Evolutionary conservation across 2,113 vertebrate genomes (phyloP).

Genomic region (Oreochromis spilurus): DNA sequence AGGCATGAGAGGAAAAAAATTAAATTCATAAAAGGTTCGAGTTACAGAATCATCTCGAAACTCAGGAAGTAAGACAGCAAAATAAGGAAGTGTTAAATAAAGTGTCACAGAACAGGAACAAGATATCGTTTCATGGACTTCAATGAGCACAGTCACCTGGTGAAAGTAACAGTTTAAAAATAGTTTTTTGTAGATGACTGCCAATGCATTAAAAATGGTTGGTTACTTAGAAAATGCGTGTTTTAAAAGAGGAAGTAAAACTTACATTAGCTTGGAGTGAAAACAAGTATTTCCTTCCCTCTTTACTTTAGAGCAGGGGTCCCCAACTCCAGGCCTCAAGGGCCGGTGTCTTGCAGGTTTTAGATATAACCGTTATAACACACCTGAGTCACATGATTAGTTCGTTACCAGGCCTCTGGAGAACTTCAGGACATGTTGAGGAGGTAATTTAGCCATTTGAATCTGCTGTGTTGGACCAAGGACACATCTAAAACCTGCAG

Average conservation of each 20-base stretch:
- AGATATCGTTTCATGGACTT: neutral
- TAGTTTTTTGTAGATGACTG: neutral
- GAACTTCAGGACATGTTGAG: neutral
- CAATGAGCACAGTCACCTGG: neutral
- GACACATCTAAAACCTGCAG: neutral
- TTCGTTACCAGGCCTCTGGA: neutral
- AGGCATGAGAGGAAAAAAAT: neutral
- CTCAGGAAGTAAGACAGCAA: neutral
- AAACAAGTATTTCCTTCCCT: neutral
- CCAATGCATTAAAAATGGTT: neutral
- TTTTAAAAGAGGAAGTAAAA: neutral
- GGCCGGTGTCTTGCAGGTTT: fast-evolving
- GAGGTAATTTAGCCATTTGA: neutral
- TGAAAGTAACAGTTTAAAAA: neutral
- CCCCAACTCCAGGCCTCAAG: neutral
- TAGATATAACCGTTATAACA: neutral
- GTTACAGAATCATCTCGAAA: neutral
- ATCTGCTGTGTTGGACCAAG: neutral
- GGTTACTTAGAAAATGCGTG: neutral
- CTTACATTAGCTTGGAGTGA: neutral
- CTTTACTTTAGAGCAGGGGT: neutral
- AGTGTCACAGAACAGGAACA: neutral
- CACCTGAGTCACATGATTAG: neutral
- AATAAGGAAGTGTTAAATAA: neutral
- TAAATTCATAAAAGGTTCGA: neutral